A percentile compares a stretch with the other conserved stretches of the same genome.
phyloP scores from a whole-genome alignment of 2,888 invertebrate species.

The Pammene aurita region DNA sequence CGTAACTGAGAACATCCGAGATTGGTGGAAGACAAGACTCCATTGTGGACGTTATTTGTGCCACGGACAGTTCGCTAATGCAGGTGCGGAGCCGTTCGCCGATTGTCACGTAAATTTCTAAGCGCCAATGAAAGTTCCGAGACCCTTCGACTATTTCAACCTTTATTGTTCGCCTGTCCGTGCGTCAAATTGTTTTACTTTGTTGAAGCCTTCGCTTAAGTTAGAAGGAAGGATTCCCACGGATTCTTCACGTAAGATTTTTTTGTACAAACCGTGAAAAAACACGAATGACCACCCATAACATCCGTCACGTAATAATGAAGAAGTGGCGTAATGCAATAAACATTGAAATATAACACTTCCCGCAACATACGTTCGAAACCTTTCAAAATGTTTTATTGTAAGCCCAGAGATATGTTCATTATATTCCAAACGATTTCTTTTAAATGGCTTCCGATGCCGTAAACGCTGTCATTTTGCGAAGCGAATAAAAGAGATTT shows the following conservation, averaged over 20 bases:
- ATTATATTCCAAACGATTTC: conserved; percentile 57
- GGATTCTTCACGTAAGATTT: conserved; percentile 34
- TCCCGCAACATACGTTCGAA: conserved; percentile 36
- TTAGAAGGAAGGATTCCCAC: conserved; percentile 30
- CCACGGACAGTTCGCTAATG: conserved; percentile 56
- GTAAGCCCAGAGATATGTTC: conserved; percentile 55
- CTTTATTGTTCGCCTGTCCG: conserved; percentile 37
- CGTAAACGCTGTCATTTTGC: conserved; percentile 65
- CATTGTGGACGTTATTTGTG: conserved; percentile 64
- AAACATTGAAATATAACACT: conserved; percentile 35
- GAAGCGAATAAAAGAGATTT: conserved; percentile 70
- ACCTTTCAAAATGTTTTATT: conserved; percentile 49
- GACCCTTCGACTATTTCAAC: conserved; percentile 47
- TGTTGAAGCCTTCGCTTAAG: conserved; percentile 22
- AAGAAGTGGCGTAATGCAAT: conserved; percentile 34
- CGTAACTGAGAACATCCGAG: conserved; percentile 61
- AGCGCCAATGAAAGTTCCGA: conserved; percentile 57
- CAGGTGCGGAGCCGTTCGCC: conserved; percentile 45
- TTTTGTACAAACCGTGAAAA: conserved; percentile 7
- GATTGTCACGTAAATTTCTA: conserved; percentile 61
- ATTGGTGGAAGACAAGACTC: conserved; percentile 60
- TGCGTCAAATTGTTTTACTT: conserved; percentile 36
- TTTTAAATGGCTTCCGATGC: conserved; percentile 64
- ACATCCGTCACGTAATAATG: conserved; percentile 18
- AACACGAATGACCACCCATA: conserved; percentile 32